Evolutionary conservation across 1,140 invertebrate genomes (phyloP).

Genomic region (Laupala kohalensis): DNA sequence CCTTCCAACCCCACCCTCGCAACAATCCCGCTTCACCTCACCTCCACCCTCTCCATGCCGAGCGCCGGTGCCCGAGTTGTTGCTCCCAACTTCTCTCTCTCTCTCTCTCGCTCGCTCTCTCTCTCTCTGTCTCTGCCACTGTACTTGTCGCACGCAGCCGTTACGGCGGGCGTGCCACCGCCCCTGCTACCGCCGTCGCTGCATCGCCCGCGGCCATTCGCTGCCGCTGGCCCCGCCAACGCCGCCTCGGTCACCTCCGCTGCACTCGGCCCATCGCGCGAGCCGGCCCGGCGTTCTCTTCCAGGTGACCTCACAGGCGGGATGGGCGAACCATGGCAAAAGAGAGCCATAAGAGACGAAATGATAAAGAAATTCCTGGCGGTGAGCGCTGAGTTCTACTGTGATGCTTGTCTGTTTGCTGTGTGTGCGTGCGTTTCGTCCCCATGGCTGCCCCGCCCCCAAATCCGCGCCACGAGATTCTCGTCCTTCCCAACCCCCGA

Average conservation of each 20-base stretch:
- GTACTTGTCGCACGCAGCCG: background rate
- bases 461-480: too few species aligned
- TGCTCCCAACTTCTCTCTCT: background rate
- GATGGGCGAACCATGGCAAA: constrained; percentile 50
- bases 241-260: too few species aligned
- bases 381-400: constrained; percentile 43
- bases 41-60: background rate
- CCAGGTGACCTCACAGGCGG: constrained; percentile 27
- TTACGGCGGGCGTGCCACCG: background rate
- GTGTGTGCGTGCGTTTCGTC: background rate
- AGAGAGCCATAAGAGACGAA: constrained; percentile 76
- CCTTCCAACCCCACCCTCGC: too few species aligned
- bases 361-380: constrained; percentile 90
- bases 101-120: background rate
- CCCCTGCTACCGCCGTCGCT: background rate
- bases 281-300: constrained; percentile 8
- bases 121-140: background rate
- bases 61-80: background rate
- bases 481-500: background rate
- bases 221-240: too few species aligned
- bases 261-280: background rate
- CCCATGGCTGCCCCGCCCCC: too few species aligned
- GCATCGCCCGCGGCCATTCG: too few species aligned
- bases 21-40: too few species aligned
- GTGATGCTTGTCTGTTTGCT: background rate